A percentile compares a stretch with the other conserved stretches of the same genome.
Evolutionary conservation across 1,140 invertebrate species (phyloP).

Genomic region (Drosophila bocki): DNA sequence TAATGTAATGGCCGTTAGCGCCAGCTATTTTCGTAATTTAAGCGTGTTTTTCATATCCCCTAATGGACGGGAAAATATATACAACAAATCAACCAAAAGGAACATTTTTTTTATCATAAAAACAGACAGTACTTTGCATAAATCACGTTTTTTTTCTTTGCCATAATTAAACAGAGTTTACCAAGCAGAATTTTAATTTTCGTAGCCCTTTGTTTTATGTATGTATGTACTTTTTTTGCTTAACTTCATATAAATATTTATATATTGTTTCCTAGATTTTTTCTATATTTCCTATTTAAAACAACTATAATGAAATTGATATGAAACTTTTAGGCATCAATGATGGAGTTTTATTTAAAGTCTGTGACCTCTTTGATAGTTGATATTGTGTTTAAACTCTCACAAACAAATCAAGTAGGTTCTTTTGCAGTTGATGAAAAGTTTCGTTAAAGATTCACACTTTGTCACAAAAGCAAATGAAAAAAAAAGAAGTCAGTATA

Average conservation of each 20-base stretch:
- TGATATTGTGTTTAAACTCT: not conserved
- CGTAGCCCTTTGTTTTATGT: conserved; percentile 2
- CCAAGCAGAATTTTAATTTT: not conserved
- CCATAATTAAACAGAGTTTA: conserved; percentile 17
- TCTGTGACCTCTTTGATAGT: not conserved
- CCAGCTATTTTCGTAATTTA: conserved; percentile 23
- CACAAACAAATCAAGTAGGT: not conserved
- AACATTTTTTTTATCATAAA: not conserved
- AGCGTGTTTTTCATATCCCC: conserved; percentile 20
- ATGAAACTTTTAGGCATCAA: not conserved
- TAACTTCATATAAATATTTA: too few relatives aligned
- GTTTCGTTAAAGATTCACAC: conserved; percentile 3
- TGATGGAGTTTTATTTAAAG: not conserved
- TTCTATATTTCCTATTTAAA: not conserved
- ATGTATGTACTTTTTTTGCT: not conserved
- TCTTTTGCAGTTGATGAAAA: not conserved
- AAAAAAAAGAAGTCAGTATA: not conserved
- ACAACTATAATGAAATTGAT: not conserved
- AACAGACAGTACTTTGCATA: conserved; percentile 16
- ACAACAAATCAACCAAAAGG: conserved; percentile 14
- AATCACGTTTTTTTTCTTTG: conserved; percentile 28
- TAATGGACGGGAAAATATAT: conserved; percentile 26
- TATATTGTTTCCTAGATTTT: not conserved
- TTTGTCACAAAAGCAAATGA: conserved; percentile 11
- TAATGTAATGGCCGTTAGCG: conserved; percentile 51